Base-by-base conservation (phyloP, 35 echinoderm and acorn worm species). In the Ophiothrix spiculata region DNA sequence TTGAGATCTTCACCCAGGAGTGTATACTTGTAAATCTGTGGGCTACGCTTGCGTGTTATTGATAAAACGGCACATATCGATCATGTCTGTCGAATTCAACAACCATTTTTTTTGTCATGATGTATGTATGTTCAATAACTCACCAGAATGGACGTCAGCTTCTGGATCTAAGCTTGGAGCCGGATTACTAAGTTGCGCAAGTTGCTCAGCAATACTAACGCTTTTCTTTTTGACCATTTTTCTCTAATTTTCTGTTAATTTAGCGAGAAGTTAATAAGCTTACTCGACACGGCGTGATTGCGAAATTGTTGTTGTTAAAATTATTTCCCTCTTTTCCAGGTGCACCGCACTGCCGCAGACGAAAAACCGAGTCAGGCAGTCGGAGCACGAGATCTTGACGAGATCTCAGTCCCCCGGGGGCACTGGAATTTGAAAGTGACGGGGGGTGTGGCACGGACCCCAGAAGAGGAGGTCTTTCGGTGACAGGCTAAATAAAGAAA, bases 111-210 rank as follows among this genome's bases (percentile, higher is more conserved):
- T 21, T 15, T 15, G 10, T 69, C 25, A 10, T 25, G 60, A 25
- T 69, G 3, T 25, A 4, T 15, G 8, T 28, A 54, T 21, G 8
- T 54, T 82, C 35, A 4, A 29, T 39, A 1, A 84, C 74, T 77
- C 4, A 90, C 88, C 79, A 77, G 56, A 41, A 78, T 90, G 80
- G 23, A 37, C 83, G 17, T 28, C 81, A 78, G 73, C 88, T 21
- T 79, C 81, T 16, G 81, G 80, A 82, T 56, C 80, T 34, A 75
- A 32, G 35, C 39, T 76, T 75, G 80, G 80, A 42, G 88, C 75
- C 32, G 88, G 88, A 39, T 90, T 83, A 75, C 74, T 90, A 64
- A 90, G 39, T 40, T 56, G 80, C 35, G 80, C 38, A 56, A 90
- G 74, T 31, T 90, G 81, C 73, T 90, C 88, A 11, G 88, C 73